A percentile compares a stretch with the other conserved stretches of the same genome.
phyloP scores from a whole-genome alignment of 2,113 vertebrate species.

The Vulpes vulpes region DNA sequence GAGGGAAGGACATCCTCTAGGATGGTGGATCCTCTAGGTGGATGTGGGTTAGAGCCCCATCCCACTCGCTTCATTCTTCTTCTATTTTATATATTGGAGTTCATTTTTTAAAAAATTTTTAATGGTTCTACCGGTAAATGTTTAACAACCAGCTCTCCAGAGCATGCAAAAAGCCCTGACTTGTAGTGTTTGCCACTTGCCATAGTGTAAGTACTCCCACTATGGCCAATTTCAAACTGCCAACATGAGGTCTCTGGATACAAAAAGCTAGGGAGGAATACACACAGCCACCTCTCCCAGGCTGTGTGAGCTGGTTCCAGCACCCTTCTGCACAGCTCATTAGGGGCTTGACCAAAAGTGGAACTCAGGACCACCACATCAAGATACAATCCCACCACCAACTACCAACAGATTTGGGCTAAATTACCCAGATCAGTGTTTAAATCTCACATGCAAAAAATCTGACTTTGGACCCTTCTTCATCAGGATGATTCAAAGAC shows the following conservation, averaged over 20 bases:
- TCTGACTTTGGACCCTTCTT: background rate
- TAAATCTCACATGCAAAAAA: conserved; percentile 41
- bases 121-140: background rate
- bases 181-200: background rate
- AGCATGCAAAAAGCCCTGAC: background rate
- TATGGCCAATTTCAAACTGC: background rate
- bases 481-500: background rate
- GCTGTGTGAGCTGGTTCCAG: background rate
- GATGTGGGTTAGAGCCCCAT: no score
- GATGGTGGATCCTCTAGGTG: background rate
- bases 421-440: background rate
- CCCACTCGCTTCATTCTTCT: background rate
- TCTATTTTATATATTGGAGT: background rate
- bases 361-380: background rate
- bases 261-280: background rate
- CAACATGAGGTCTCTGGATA: background rate
- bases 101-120: background rate
- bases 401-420: background rate
- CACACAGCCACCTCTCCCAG: background rate
- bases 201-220: background rate
- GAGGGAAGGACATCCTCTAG: background rate
- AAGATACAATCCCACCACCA: background rate
- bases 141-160: background rate
- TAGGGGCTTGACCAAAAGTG: background rate
- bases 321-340: background rate